phyloP scores from a whole-genome alignment of 2,113 vertebrate genomes.

The Regulus satrapa region DNA sequence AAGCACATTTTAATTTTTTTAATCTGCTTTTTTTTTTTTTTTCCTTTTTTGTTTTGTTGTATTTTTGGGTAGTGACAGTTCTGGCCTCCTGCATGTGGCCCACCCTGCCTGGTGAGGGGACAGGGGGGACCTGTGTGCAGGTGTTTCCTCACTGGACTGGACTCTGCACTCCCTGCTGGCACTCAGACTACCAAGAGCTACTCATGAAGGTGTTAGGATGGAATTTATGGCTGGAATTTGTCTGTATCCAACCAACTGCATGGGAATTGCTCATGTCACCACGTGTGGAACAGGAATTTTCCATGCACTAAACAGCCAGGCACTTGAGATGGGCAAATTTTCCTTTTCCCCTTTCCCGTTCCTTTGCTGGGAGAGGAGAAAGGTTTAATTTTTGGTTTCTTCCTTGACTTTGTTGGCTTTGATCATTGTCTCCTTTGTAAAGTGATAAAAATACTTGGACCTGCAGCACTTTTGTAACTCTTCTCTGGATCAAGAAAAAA shows the following conservation, averaged over 20 bases:
- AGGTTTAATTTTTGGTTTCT: slow-evolving; percentile 5
- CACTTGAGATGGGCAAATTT: slow-evolving; percentile 65
- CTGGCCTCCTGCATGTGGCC: slow-evolving; percentile 42
- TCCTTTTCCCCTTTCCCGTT: slow-evolving; percentile 25
- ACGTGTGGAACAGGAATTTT: background rate
- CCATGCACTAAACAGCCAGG: slow-evolving; percentile 51
- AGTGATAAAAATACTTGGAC: slow-evolving; percentile 62
- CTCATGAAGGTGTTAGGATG: slow-evolving; percentile 19
- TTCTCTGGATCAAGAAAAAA: slow-evolving; percentile 61
- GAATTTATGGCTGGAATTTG: background rate
- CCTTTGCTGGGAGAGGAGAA: slow-evolving; percentile 60
- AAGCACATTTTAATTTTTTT: slow-evolving; percentile 81
- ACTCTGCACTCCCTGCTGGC: slow-evolving; percentile 30
- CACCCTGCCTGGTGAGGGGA: slow-evolving; percentile 17
- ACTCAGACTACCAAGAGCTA: background rate
- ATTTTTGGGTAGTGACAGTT: slow-evolving; percentile 69
- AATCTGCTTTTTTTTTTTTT: slow-evolving; percentile 58
- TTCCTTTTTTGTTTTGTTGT: slow-evolving; percentile 9
- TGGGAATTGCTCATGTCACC: background rate
- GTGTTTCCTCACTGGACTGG: slow-evolving; percentile 9
- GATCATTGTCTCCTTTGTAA: slow-evolving; percentile 68
- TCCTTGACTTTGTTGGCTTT: slow-evolving; percentile 68
- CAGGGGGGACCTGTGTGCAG: background rate
- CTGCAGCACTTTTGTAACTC: slow-evolving; percentile 70
- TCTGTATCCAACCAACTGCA: background rate